Base-by-base conservation (phyloP, 2,113 vertebrate species). In the Odontesthes bonariensis region DNA sequence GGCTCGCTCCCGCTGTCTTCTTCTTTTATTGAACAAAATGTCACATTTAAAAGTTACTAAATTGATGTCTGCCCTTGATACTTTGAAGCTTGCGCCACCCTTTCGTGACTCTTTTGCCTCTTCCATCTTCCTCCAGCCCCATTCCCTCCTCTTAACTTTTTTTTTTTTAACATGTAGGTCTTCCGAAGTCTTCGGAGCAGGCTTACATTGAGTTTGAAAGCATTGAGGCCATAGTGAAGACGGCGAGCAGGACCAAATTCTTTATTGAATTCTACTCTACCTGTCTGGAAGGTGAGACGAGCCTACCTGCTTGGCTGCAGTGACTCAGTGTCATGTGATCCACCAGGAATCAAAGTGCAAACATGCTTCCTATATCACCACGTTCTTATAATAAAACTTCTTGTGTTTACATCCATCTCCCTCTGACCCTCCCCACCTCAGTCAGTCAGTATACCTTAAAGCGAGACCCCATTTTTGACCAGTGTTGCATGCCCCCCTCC, bases 261-360 rank as follows among this genome's bases (percentile, higher is more conserved):
- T 99, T 99, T 91, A 98, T 99, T 0, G 97, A 99, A 86, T 99
- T 99, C 73, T 99, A 98, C 85, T 99, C 97, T 40, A 96, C 97
- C 4, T 98, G 97, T 89, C 91, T 99, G 75, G 97, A 99, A 92
- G 97, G 97, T 98, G 73, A 89, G 83, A 27, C 5, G 4, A 73
- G 54, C 14, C 2, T 1, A 9, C 22, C 8, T 27, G 23, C 17
- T 32, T 1, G 22, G 22, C 12, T 57, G 20, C 77, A 62, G 35
- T 16, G 52, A 59, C 23, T 51, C 27, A 38, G 27, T 27, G 13
- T 40, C 33, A 0, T 23, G 38, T 23, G 58, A 55, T 59, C 12
- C 11, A 33, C 38, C 33, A 33, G 10, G 33, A 56, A 44, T 46
- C 46, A 40, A 10, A 3, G 54, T 44, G 23, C 17, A 17, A 47